Conservation (phyloP, 2,888 invertebrate species). For the Tachina fera region DNA sequence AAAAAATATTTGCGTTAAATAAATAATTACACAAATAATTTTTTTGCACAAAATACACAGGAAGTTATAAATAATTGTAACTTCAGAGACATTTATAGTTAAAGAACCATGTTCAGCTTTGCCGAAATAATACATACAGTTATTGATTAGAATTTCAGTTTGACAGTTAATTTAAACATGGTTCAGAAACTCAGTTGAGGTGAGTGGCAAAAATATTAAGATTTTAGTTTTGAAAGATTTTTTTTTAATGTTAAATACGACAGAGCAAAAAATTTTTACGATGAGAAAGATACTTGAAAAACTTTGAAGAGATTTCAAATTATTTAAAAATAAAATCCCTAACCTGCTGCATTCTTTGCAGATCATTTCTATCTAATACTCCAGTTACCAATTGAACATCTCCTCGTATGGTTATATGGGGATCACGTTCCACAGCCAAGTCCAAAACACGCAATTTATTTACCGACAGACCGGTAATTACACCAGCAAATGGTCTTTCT, state of each 20-base stretch:
- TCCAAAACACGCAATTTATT: slow-evolving; percentile 94
- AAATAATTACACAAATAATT: slow-evolving; percentile 37
- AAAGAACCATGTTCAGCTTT: slow-evolving; percentile 56
- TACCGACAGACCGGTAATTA: slow-evolving; percentile 94
- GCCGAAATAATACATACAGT: slow-evolving; percentile 32
- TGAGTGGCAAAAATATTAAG: slow-evolving; percentile 70
- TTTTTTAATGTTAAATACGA: slow-evolving; percentile 72
- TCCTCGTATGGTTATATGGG: slow-evolving; percentile 90
- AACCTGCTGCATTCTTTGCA: slow-evolving; percentile 95
- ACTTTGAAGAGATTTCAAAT: slow-evolving; percentile 80
- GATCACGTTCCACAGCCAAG: slow-evolving; percentile 92
- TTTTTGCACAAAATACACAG: slow-evolving; percentile 61
- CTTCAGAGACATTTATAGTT: slow-evolving; percentile 57
- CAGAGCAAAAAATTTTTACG: slow-evolving; percentile 77
- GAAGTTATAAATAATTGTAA: slow-evolving; percentile 52
- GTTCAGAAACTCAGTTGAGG: slow-evolving; percentile 72
- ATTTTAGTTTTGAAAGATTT: slow-evolving; percentile 76
- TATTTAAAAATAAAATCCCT: slow-evolving; percentile 83
- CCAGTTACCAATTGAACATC: slow-evolving; percentile 91
- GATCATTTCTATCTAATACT: slow-evolving; percentile 89
- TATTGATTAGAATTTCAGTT: slow-evolving; percentile 25
- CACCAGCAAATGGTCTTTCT: slow-evolving; percentile 92
- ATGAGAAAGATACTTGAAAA: slow-evolving; percentile 81
- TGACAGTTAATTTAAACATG: slow-evolving; percentile 59
- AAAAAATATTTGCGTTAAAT: slow-evolving; percentile 37